Evolutionary conservation across 1,140 invertebrate species (phyloP), one percentile per base, ranked within the genome.

Genomic region (Drosophila repletoides): DNA sequence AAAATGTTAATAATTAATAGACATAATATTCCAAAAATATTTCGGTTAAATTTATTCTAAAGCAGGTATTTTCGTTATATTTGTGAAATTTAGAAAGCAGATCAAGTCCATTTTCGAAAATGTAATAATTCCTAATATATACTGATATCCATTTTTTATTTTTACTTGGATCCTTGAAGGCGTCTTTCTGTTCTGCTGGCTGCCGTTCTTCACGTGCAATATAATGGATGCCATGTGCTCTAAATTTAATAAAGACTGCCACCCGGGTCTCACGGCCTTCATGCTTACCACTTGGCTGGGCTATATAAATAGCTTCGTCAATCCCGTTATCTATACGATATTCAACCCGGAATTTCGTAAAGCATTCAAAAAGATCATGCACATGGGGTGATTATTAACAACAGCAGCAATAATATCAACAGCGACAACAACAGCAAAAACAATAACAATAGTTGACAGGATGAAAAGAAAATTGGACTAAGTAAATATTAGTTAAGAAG

Each of bases 311-410:
- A 98, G 95, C 87, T 98, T 97, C 88, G 95, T 99, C 56, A 99
- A 99, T 92, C 98, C 98, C 2, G 95, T 99, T 64, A 99, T 99
- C 90, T 99, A 99, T 91, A 99, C 98, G 31, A 99, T 99, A 87
- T 99, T 99, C 93, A 99, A 99, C 92, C 96, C 97, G 2, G 98
- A 99, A 91, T 99, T 99, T 91, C 93, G 98, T 56, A 99, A 99
- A 93, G 98, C 98, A 26, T 99, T 99, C 91, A 97, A 98, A 88
- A 98, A 98, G 91, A 94, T 99, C 59, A 94, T 99, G 90, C 92
- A 92, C 66, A 91, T 93, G 72, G 93, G 93, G 65, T 90, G 88
- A 90, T 90, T 88, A 59, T 10, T 55, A 49, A 36, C 36, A 45
- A 9, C 19, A 14, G 22, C 5, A 49, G 14, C 5, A 15, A 36